phyloP scores from a whole-genome alignment of 1,140 invertebrate species.

The Eulimnadia texana region DNA sequence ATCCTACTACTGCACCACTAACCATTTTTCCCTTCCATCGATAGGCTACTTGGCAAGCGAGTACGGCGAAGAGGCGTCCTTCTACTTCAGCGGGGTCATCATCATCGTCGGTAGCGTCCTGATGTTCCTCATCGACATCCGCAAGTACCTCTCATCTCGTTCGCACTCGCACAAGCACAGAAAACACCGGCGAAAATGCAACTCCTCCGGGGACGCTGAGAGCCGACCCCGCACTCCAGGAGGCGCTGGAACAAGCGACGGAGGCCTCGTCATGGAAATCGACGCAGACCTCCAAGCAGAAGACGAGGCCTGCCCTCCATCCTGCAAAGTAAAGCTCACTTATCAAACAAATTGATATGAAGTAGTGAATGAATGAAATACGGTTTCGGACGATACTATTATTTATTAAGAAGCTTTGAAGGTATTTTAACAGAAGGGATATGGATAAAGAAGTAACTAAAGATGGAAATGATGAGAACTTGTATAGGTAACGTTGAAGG shows the following conservation, averaged over 20 bases:
- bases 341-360: too few species aligned
- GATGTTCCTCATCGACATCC: slow-evolving; percentile 63
- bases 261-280: neutral
- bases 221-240: slow-evolving; percentile 4
- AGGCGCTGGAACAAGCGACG: neutral
- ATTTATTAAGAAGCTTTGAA: too few species aligned
- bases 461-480: too few species aligned
- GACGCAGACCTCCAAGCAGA: slow-evolving; percentile 3
- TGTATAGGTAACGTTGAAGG: too few species aligned
- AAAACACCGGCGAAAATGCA: slow-evolving; percentile 12
- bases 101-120: slow-evolving; percentile 56
- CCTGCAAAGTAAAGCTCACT: slow-evolving; percentile 17
- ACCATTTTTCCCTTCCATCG: neutral
- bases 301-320: slow-evolving; percentile 10
- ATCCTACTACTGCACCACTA: too few species aligned
- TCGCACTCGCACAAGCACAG: slow-evolving; percentile 14
- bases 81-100: slow-evolving; percentile 65
- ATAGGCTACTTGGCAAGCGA: slow-evolving; percentile 26
- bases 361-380: too few species aligned
- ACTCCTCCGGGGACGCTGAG: neutral
- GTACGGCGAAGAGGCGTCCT: slow-evolving; percentile 55
- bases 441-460: too few species aligned
- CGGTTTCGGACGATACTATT: too few species aligned
- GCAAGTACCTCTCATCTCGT: slow-evolving; percentile 31
- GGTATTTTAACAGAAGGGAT: too few species aligned